Base-by-base conservation (phyloP, 2,888 invertebrate genomes). In the Xestoiulus laeticollis region DNA sequence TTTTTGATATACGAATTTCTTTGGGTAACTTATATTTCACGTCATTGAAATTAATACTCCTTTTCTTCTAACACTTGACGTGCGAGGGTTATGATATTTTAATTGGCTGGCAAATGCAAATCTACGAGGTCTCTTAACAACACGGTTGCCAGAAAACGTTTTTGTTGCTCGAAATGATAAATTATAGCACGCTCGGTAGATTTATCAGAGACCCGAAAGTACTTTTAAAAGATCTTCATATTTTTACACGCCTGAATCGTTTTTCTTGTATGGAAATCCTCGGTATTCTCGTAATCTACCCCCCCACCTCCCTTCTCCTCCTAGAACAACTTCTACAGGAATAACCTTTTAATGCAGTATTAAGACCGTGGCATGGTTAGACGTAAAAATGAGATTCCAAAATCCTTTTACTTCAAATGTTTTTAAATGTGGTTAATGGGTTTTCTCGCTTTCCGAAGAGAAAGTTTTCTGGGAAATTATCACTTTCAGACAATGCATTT, bases 101-200 rank as follows among this genome's bases (percentile, higher is more conserved):
- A 68, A 68, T 68, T 68, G 68, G 68, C 68, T 68, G 26, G 68
- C 68, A 68, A 68, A 68, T 68, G 68, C 68, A 68, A 68, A 68
- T 68, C 26, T 68, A 6, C 22, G 26, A 68, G 22, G n/a, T 22
- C 68, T 10, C n/a, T 26, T 68, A 4, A 26, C 68, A 68, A 68
- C 68, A 26, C 26, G 5, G 48, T 48, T 14, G 14, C 16, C 48
- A 48, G 48, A 14, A n/a, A 48, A 0, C 26, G 22, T 68, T 68
- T 26, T 68, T 68, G 68, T 26, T 68, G 68, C 68, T 68, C 22
- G 68, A 68, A 68, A 68, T 68, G 68, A 68, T 68, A 68, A 68
- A 68, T 68, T 68, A 68, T 68, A 26, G 68, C 68, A 68, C 68
- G 68, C 68, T 68, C 26, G 68, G 68, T 68, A n/a, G 68, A 68